phyloP scores from a whole-genome alignment of 2,888 invertebrate species.

The Drosophila nr. perissopoda region DNA sequence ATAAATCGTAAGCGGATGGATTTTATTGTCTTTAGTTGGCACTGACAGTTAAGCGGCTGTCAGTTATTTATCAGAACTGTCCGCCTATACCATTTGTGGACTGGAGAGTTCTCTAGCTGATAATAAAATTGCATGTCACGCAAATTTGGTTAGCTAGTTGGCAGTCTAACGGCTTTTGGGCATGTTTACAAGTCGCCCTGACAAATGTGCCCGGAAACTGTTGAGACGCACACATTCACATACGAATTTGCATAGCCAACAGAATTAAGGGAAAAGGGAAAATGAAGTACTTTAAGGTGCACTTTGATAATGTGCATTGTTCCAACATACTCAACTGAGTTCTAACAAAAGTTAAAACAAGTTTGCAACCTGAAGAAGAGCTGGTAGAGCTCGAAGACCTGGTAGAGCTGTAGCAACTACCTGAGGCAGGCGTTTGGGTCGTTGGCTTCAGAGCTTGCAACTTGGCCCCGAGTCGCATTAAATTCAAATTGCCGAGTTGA shows the following conservation, averaged over 20 bases:
- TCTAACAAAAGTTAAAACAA: constrained; percentile 65
- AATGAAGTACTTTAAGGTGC: constrained; percentile 37
- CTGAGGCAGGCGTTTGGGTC: constrained; percentile 39
- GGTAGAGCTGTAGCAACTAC: constrained; percentile 17
- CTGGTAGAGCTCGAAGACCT: neutral
- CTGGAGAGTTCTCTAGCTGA: constrained; percentile 39
- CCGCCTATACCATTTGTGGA: constrained; percentile 62
- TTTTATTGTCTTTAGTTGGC: neutral
- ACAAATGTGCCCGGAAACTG: constrained; percentile 76
- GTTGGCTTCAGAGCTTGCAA: constrained; percentile 49
- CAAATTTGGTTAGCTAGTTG: constrained; percentile 57
- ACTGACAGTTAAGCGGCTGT: constrained; percentile 13
- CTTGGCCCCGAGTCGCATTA: constrained; percentile 34
- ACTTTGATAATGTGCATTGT: constrained; percentile 74
- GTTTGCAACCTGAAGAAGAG: constrained; percentile 38
- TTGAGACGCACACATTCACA: constrained; percentile 16
- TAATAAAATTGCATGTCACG: constrained; percentile 51
- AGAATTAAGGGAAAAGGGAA: constrained; percentile 53
- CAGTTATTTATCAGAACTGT: constrained; percentile 72
- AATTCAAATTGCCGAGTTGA: constrained; percentile 30
- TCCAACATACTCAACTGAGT: constrained; percentile 27
- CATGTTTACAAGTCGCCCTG: constrained; percentile 69
- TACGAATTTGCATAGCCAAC: constrained; percentile 63
- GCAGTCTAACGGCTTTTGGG: constrained; percentile 61
- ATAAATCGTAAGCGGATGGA: neutral